Evolutionary conservation across 1,140 invertebrate species (phyloP).

Genomic region (Branchinecta lynchi): DNA sequence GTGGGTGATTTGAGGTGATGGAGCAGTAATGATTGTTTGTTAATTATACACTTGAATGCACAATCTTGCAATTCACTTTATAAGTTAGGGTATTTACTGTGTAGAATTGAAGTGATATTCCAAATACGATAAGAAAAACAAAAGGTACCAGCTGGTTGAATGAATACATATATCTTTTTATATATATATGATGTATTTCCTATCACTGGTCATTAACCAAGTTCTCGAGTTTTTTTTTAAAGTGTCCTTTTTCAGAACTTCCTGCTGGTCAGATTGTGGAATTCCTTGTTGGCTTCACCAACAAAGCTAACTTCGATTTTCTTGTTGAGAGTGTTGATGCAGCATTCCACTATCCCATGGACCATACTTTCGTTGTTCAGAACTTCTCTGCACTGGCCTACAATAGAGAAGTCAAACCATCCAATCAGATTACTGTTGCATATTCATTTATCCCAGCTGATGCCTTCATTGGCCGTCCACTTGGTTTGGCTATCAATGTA

Average conservation of each 20-base stretch:
- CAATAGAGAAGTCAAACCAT: slow-evolving; percentile 70
- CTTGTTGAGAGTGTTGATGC: slow-evolving; percentile 83
- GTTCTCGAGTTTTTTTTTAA: no score
- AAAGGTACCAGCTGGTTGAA: no score
- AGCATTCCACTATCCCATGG: slow-evolving; percentile 95
- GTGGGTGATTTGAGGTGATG: no score
- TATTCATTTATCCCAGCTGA: slow-evolving; percentile 93
- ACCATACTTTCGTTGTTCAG: slow-evolving; percentile 95
- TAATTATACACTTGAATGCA: no score
- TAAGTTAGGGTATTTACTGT: no score
- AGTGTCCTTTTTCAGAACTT: slow-evolving; percentile 48
- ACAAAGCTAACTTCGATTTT: slow-evolving; percentile 82
- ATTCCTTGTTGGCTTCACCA: slow-evolving; percentile 88
- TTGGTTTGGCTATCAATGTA: slow-evolving; percentile 83
- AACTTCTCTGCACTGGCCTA: slow-evolving; percentile 89
- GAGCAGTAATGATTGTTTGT: no score
- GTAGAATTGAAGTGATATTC: no score
- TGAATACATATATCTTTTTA: no score
- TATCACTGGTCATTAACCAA: no score
- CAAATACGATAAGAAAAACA: no score
- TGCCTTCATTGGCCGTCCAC: slow-evolving; percentile 82
- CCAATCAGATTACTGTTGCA: slow-evolving; percentile 80
- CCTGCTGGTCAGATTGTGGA: slow-evolving; percentile 82
- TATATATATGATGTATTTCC: no score
- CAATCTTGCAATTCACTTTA: no score